Percentiles rank a stretch among this genome's conserved stretches.
Conservation (phyloP, 1,140 invertebrate genomes). For the Heterodera carotae region DNA sequence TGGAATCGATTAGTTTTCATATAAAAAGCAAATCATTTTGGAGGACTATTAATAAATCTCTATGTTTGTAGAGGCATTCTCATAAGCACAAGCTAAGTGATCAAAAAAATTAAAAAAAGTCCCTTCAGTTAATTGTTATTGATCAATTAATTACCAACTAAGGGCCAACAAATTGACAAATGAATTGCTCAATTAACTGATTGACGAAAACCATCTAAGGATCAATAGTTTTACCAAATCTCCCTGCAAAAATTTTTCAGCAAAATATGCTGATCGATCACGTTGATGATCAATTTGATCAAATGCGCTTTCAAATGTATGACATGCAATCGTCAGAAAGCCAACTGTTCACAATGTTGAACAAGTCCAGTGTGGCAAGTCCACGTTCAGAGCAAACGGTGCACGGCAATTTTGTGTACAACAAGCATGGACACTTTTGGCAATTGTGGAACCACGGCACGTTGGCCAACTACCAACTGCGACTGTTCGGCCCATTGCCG, state of each 20-base stretch:
- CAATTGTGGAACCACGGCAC: neutral
- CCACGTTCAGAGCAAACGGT: neutral
- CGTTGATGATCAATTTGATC: neutral
- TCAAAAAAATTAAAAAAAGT: no score
- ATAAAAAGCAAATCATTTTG: slow-evolving; percentile 35
- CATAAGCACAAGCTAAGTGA: no score
- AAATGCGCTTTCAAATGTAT: neutral
- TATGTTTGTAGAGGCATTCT: no score
- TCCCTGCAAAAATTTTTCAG: no score
- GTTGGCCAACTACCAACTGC: neutral
- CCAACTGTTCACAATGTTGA: neutral
- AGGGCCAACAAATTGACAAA: no score
- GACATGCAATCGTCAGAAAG: neutral
- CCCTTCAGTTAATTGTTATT: no score
- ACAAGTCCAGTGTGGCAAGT: neutral
- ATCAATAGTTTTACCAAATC: no score
- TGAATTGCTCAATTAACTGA: no score
- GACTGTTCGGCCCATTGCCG: neutral
- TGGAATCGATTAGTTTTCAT: no score
- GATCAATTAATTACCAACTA: no score
- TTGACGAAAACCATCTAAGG: no score
- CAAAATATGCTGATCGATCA: neutral
- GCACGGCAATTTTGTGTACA: neutral
- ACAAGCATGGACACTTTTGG: neutral
- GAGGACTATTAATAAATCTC: slow-evolving; percentile 22